Evolutionary conservation across 1,140 invertebrate species (phyloP), one percentile per base, ranked within the genome.

Genomic region (Atopsyche davidsoni): DNA sequence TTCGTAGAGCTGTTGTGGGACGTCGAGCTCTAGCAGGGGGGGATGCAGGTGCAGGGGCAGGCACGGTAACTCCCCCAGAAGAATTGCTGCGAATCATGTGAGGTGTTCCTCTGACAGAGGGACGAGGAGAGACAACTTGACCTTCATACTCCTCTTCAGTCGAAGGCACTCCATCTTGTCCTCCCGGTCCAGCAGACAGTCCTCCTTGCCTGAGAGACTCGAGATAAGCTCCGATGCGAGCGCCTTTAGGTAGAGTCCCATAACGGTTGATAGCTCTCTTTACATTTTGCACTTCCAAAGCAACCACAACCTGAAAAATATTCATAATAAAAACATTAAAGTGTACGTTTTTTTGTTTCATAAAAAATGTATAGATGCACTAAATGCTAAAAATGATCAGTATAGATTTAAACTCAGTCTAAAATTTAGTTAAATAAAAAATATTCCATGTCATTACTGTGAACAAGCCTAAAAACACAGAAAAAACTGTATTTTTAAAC

Each of bases 231-330:
- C 93, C 93, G 58, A 97, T 97, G 23, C 94, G 78, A 10, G 92
- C 90, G 38, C 89, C 92, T 72, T 98, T 99, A 0, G 95, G 95
- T 49, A 94, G 64, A 9, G 96, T 98, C 3, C 95, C 95, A 66
- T 96, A 98, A n/a, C 92, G 80, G 70, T 92, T 96, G 46, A 96
- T 96, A 4, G 92, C 92, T 57, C 91, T 83, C 62, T 94, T 90
- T 44, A 98, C 92, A 77, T 97, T 97, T 70, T 96, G 90, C 55
- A 96, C 92, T 73, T 97, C 94, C 51, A 98, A 74, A 11, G 92
- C 89, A 54, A 89, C 90, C 44, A 94, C 87, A n/a, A n/a, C n/a
- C n/a, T n/a, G n/a, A n/a, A n/a, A 23, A 6, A 44, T 44, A 44
- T 18, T n/a, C 19, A 22, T 45, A 10, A 25, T 4, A 11, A 35